Evolutionary conservation across 1,140 invertebrate genomes (phyloP), one percentile per base, ranked within the genome.

Genomic region (Daktulosphaira vitifoliae): DNA sequence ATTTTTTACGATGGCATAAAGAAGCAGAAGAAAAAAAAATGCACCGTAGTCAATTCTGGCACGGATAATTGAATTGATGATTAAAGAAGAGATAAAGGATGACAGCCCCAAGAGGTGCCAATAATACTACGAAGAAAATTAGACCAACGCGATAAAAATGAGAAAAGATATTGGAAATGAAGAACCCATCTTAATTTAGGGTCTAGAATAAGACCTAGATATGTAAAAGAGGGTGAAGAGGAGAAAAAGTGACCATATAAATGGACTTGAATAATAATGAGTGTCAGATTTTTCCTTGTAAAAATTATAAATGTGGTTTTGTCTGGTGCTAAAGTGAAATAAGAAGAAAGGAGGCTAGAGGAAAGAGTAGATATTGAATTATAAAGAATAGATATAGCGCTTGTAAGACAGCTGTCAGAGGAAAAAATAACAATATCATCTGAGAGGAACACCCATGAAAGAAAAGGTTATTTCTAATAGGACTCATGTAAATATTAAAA

Each of bases 371-470:
- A 3, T 9, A 25, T 20, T 11, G 46, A 49, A 49, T 49, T 49
- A 6, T 49, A 23, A 23, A 49, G 20, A 13, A 23, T 23, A 11
- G 13, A 20, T 1, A 49, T 49, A 23, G 46, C 46, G 22, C 22
- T 8, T 13, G 22, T 15, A 16, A 49, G 3, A 49, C n/a, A 11
- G 22, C 9, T 15, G 25, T 49, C 25, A 16, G 11, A 11, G 9
- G 46, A 49, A 23, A 49, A 49, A 13, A 49, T 49, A 11, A 49
- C 46, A 5, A 49, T 8, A 49, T 49, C 46, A 15, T 49, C 46
- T 6, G 44, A 11, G 20, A 49, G 20, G 22, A 9, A 49, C 25
- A 23, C 5, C 46, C 46, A 49, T 6, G 6, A 13, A 23, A 13
- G 15, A 23, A 13, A 16, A 49, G 46, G 22, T 49, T 20, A 23